phyloP scores from a whole-genome alignment of 2,888 invertebrate species.

The Cosmia trapezina region DNA sequence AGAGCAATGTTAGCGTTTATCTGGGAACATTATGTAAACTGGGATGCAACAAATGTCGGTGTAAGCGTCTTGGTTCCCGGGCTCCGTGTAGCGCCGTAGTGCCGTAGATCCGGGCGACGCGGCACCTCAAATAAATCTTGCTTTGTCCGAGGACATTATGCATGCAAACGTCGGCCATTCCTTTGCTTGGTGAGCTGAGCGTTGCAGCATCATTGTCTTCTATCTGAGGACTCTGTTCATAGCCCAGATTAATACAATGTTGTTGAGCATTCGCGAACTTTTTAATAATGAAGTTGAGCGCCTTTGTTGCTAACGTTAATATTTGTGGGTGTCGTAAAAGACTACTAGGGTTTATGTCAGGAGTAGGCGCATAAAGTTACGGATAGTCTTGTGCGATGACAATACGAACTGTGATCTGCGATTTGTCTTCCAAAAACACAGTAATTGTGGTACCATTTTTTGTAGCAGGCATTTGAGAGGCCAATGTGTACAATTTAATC shows the following conservation, averaged over 20 bases:
- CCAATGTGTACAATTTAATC: not conserved
- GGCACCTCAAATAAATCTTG: constrained; percentile 83
- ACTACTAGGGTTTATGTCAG: constrained; percentile 28
- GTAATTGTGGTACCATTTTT: not conserved
- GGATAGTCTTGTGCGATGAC: constrained; percentile 1
- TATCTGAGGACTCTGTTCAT: constrained; percentile 41
- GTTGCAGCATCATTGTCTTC: constrained; percentile 61
- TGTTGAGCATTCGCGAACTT: constrained; percentile 42
- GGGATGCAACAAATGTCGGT: constrained; percentile 61
- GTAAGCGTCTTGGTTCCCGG: constrained; percentile 64
- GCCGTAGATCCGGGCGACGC: constrained; percentile 69
- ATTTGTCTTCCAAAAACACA: not conserved
- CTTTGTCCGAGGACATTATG: constrained; percentile 84
- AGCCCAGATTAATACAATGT: constrained; percentile 49
- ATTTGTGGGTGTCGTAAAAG: constrained; percentile 42
- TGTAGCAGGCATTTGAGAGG: not conserved
- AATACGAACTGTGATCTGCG: constrained; percentile 5
- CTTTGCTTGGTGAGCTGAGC: constrained; percentile 65
- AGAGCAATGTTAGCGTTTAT: constrained; percentile 53
- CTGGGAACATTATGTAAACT: constrained; percentile 55
- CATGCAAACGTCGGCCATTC: constrained; percentile 79
- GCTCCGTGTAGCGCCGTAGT: constrained; percentile 59
- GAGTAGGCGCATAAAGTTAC: constrained; percentile 14
- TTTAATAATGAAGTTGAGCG: constrained; percentile 47
- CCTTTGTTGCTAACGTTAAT: constrained; percentile 35